Conservation (phyloP, 2,113 vertebrate genomes). For the Rhabdornis inornatus region DNA sequence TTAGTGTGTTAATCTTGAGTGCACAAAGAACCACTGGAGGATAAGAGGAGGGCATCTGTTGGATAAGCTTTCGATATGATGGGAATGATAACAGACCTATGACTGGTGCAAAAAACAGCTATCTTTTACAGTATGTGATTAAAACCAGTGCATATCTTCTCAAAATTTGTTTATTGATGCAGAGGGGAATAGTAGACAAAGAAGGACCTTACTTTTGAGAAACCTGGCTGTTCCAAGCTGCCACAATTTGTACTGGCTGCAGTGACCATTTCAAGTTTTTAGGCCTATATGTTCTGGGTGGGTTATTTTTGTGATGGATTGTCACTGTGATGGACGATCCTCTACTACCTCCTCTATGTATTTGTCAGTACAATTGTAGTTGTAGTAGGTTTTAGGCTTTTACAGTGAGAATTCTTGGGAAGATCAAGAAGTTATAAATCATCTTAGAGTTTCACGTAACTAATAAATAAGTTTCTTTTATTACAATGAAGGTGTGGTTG, state of each 20-base stretch:
- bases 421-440: background rate
- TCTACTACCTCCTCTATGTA: background rate
- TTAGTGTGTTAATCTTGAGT: conserved; percentile 69
- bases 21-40: conserved; percentile 73
- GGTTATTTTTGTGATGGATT: conserved; percentile 46
- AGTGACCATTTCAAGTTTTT: background rate
- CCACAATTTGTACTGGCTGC: background rate
- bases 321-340: conserved; percentile 18
- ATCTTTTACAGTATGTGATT: conserved; percentile 48
- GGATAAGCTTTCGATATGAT: conserved; percentile 81
- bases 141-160: background rate
- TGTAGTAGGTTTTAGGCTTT: background rate
- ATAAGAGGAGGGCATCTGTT: conserved; percentile 77
- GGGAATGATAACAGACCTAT: conserved; percentile 66
- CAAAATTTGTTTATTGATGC: conserved; percentile 10
- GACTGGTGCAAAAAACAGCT: conserved; percentile 45
- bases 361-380: background rate
- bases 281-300: conserved; percentile 20
- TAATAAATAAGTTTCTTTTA: background rate
- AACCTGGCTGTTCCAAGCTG: background rate
- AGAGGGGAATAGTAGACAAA: background rate
- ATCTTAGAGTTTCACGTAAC: background rate
- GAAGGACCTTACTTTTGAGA: background rate
- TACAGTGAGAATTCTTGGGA: background rate
- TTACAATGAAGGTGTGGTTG: background rate